Conservation (phyloP, 2,113 vertebrate species). For the Rhynchomys soricoides region DNA sequence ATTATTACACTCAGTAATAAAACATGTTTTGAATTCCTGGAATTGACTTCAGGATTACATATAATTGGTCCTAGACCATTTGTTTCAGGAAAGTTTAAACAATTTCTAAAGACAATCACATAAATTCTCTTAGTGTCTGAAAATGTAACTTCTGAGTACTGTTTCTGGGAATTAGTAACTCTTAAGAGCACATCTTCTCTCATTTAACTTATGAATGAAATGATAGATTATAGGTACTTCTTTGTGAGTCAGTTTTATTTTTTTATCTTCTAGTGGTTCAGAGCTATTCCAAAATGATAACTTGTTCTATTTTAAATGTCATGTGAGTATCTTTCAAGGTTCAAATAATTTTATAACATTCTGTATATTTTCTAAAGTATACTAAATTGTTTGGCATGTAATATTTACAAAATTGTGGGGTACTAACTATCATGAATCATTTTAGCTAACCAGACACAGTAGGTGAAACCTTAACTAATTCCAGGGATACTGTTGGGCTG, state of each 20-base stretch:
- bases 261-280: neutral
- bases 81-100: neutral
- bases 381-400: conserved; percentile 11
- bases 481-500: neutral
- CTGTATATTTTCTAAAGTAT: neutral
- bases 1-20: neutral
- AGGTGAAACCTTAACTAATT: neutral
- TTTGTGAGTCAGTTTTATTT: neutral
- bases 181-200: neutral
- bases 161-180: neutral
- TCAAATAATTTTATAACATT: neutral
- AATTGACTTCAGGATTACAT: neutral
- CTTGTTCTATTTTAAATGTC: neutral
- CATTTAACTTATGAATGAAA: neutral
- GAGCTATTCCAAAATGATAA: neutral
- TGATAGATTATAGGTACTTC: neutral
- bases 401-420: neutral
- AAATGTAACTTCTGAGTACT: neutral
- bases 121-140: neutral
- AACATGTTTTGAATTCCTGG: neutral
- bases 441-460: neutral
- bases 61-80: neutral
- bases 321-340: neutral
- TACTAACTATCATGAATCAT: neutral
- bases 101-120: neutral